Conservation (phyloP, 2,888 invertebrate genomes). For the Eristalinus sepulchralis region DNA sequence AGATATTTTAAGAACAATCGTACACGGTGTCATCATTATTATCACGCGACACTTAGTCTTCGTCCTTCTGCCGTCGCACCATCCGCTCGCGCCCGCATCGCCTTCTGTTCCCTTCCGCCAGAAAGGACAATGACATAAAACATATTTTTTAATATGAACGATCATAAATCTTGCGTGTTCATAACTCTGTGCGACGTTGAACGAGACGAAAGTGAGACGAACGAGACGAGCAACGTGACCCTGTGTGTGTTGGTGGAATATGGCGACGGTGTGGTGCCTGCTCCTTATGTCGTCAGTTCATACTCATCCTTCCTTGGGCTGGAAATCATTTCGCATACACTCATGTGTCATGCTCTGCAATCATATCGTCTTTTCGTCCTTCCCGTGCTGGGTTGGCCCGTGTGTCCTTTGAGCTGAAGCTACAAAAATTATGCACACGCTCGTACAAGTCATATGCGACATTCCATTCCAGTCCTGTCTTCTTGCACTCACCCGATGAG, state of each 20-base stretch:
- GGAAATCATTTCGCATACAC: conserved; percentile 64
- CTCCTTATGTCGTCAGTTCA: conserved; percentile 30
- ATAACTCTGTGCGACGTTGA: conserved; percentile 41
- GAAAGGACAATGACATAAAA: conserved; percentile 69
- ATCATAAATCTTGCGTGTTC: conserved; percentile 68
- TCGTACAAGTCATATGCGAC: conserved; percentile 47
- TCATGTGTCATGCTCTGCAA: conserved; percentile 59
- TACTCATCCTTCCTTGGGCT: conserved; percentile 36
- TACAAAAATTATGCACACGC: conserved; percentile 68
- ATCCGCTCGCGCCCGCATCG: neutral
- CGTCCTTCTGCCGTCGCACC: conserved; percentile 1
- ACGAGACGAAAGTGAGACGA: neutral
- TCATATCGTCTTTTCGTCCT: conserved; percentile 34
- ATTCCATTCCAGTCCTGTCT: conserved; percentile 6
- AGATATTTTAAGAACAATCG: conserved; percentile 66
- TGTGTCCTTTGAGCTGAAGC: neutral
- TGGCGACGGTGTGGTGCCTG: conserved; percentile 14
- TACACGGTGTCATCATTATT: conserved; percentile 62
- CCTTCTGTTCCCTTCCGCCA: neutral
- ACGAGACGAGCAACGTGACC: neutral
- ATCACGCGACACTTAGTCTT: conserved; percentile 65
- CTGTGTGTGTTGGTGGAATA: neutral
- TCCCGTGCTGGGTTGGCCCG: neutral
- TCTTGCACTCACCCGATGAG: neutral
- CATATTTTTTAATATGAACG: conserved; percentile 71